A percentile compares a stretch with the other conserved stretches of the same genome.
These are phyloP conservation scores for Haliclona indistincta DNA, from an alignment of 37 sponge, comb jelly and placozoan genomes.

Conservation along the genomic window DNA sequence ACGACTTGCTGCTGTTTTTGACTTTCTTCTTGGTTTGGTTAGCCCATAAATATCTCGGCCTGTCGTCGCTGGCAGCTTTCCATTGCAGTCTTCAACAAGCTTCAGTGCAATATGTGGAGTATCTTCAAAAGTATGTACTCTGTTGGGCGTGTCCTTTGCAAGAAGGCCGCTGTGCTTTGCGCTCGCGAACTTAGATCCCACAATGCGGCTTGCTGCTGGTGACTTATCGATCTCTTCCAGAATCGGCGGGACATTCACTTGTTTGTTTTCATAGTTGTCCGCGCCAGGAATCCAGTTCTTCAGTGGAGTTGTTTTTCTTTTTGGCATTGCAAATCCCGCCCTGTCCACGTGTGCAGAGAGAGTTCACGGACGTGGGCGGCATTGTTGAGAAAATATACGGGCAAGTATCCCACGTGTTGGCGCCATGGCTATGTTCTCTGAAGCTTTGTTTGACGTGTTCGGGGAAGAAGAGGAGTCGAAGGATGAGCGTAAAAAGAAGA, in stretches of 20 bases:
- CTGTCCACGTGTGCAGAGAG: neutral
- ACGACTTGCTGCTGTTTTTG: too few species aligned
- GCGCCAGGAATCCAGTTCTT: neutral
- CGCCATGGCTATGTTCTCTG: conserved; percentile 63
- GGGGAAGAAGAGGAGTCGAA: conserved; percentile 36
- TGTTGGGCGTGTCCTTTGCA: conserved; percentile 14
- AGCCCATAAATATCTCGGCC: conserved; percentile 6
- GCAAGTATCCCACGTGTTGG: neutral
- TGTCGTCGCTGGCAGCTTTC: neutral
- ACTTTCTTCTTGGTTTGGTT: neutral
- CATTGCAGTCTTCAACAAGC: neutral
- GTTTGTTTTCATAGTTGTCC: too few species aligned
- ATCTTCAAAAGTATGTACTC: neutral
- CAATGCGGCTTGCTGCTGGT: neutral
- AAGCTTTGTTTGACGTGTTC: conserved; percentile 70
- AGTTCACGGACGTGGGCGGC: neutral
- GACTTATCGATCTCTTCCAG: neutral
- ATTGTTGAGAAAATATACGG: conserved; percentile 1
- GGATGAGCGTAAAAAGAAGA: conserved; percentile 19
- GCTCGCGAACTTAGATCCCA: neutral
- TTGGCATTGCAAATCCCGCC: too few species aligned
- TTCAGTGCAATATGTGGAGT: neutral
- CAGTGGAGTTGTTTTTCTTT: too few species aligned
- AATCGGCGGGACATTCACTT: neutral
- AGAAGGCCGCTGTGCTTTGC: conserved; percentile 42